Evolutionary conservation across 2,113 vertebrate genomes (phyloP).

Genomic region (Python bivittatus): DNA sequence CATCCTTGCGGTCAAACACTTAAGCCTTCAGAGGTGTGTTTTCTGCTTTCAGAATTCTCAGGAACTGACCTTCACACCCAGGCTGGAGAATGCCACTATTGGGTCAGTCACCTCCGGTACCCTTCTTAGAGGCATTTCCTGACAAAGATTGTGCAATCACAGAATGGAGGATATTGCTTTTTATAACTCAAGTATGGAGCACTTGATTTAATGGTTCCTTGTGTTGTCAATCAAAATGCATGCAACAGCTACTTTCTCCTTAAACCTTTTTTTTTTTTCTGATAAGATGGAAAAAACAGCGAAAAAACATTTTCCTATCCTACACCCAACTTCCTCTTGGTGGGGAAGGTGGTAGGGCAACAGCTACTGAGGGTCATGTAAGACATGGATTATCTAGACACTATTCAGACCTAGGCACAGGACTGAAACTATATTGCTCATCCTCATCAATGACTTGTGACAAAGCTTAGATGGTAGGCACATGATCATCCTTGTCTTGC

Average conservation of each 20-base stretch:
- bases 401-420: neutral
- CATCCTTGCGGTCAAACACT: neutral
- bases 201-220: neutral
- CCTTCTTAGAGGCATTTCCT: neutral
- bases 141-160: neutral
- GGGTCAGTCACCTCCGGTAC: neutral
- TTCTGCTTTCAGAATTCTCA: neutral
- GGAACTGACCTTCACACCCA: neutral
- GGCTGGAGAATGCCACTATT: neutral
- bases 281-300: neutral
- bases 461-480: neutral
- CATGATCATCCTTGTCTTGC: neutral
- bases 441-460: neutral
- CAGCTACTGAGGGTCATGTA: neutral
- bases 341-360: neutral
- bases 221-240: neutral
- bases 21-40: neutral
- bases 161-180: neutral
- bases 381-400: neutral
- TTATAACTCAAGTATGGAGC: neutral
- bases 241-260: neutral
- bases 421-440: neutral
- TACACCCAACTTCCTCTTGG: neutral
- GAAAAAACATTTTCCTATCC: neutral
- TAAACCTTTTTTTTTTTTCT: neutral